phyloP scores from a whole-genome alignment of 2,797 vertebrate species.

The Ptychobarbus kaznakovi region DNA sequence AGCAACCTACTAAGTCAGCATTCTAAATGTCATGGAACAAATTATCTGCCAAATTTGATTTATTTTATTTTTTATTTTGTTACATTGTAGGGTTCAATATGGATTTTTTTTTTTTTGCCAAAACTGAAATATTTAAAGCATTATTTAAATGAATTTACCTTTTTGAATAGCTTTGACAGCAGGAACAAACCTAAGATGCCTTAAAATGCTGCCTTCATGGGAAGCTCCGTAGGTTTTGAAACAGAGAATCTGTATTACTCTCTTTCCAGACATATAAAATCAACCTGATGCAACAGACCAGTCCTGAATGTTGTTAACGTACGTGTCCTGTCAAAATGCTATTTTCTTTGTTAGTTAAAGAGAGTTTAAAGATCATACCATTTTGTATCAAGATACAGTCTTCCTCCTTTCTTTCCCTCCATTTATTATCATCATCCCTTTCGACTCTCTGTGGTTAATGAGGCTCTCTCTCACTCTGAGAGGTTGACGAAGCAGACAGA shows the following conservation, averaged over 20 bases:
- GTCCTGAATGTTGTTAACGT: background rate
- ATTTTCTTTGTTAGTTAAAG: background rate
- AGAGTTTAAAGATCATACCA: background rate
- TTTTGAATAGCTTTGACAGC: background rate
- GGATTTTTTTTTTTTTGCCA: background rate
- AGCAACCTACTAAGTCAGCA: background rate
- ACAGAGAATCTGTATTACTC: background rate
- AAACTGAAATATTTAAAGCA: background rate
- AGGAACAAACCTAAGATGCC: background rate
- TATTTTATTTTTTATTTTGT: background rate
- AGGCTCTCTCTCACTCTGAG: constrained; percentile 25
- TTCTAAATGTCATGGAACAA: background rate
- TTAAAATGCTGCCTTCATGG: background rate
- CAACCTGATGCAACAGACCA: background rate
- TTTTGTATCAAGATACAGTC: background rate
- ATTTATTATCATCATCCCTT: constrained; percentile 16
- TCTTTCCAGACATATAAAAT: background rate
- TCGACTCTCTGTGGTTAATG: constrained; percentile 41
- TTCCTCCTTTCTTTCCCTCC: background rate
- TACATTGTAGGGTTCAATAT: background rate
- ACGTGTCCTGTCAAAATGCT: constrained; percentile 1
- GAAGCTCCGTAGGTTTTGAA: background rate
- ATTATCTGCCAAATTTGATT: background rate
- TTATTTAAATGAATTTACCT: background rate
- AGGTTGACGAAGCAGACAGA: constrained; percentile 35